Percentiles rank a stretch among this genome's conserved stretches.
These are phyloP conservation scores for Grammomys surdaster DNA, from an alignment of 2,113 vertebrate genomes.

Conservation along the genomic window DNA sequence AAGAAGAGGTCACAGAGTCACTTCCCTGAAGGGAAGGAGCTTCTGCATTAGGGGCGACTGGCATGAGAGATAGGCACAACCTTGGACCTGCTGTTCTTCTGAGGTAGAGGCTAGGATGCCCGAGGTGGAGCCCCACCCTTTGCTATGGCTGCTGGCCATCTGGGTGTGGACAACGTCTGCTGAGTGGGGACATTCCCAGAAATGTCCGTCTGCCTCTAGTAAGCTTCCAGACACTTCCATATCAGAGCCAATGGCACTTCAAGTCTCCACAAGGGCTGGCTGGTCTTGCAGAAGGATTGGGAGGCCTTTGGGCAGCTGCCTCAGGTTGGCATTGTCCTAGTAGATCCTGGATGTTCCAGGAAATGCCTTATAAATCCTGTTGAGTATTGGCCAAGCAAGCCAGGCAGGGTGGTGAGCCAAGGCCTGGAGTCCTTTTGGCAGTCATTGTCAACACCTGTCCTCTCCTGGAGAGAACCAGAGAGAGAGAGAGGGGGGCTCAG, in stretches of 20 bases:
- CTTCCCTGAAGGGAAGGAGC: neutral
- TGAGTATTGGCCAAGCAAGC: neutral
- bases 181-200: conserved; percentile 38
- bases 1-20: neutral
- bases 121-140: neutral
- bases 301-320: conserved; percentile 31
- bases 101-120: neutral
- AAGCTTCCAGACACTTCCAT: conserved; percentile 44
- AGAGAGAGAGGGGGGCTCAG: neutral
- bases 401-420: conserved; percentile 9
- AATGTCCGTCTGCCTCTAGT: neutral
- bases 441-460: neutral
- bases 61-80: neutral
- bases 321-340: neutral
- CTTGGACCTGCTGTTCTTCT: neutral
- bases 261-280: neutral
- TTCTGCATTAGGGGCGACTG: accelerated
- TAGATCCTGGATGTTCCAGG: conserved; percentile 59
- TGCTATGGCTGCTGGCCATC: neutral
- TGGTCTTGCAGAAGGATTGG: neutral
- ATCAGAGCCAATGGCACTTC: neutral
- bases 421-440: conserved; percentile 18
- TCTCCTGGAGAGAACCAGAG: neutral
- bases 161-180: neutral
- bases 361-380: conserved; percentile 26